These are phyloP conservation scores for Bombus pyrosoma DNA, from an alignment of 1,140 invertebrate genomes.

Conservation along the genomic window DNA sequence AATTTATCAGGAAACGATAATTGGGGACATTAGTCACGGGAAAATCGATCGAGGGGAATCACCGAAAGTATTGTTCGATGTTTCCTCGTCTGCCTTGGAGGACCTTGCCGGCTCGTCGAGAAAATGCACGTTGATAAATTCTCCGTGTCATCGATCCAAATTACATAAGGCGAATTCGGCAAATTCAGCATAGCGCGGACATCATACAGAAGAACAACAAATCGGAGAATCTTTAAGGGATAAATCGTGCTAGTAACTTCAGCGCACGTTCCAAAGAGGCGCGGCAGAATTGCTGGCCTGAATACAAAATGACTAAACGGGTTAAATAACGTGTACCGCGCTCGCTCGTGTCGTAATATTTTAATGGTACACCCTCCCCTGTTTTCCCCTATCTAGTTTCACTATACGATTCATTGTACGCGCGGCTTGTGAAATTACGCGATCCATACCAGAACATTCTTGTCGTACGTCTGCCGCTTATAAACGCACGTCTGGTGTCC, in stretches of 20 bases:
- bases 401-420: slow-evolving; percentile 18
- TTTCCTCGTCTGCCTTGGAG: neutral
- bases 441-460: slow-evolving; percentile 5
- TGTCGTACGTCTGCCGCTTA: neutral
- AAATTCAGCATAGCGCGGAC: neutral
- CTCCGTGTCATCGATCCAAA: neutral
- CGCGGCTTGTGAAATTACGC: slow-evolving; percentile 8
- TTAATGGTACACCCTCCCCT: slow-evolving; percentile 28
- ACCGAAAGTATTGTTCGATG: neutral
- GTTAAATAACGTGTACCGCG: slow-evolving; percentile 44
- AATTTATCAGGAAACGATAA: neutral
- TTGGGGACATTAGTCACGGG: neutral
- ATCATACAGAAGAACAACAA: neutral
- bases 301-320: slow-evolving; percentile 59
- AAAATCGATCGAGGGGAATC: neutral
- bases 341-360: slow-evolving; percentile 41
- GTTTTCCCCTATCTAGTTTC: slow-evolving; percentile 25
- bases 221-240: slow-evolving; percentile 19
- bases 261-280: slow-evolving; percentile 47
- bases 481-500: neutral
- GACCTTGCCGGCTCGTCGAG: neutral
- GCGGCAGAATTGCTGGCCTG: slow-evolving; percentile 51
- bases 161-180: slow-evolving; percentile 2
- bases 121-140: neutral
- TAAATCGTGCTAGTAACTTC: slow-evolving; percentile 13